A percentile compares a stretch with the other conserved stretches of the same genome.
These are phyloP conservation scores for Sebastes itinus DNA, from an alignment of 2,797 vertebrate species.

Conservation along the genomic window DNA sequence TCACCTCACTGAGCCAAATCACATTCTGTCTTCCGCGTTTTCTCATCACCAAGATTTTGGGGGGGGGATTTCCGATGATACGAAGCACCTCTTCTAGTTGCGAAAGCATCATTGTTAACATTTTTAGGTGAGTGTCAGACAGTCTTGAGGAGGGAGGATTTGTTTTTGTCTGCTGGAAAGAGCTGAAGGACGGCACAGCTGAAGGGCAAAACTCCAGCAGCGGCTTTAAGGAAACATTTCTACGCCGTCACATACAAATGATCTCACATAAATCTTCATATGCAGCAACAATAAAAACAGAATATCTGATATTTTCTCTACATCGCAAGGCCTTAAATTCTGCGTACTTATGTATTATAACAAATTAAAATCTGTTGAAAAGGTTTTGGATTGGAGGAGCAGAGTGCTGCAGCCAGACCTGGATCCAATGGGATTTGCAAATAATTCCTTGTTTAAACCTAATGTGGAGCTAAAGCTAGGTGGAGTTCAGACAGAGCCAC, in stretches of 20 bases:
- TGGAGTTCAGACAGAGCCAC: slow-evolving; percentile 10
- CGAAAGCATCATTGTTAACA: slow-evolving; percentile 17
- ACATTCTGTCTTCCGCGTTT: neutral
- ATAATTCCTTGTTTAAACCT: slow-evolving; percentile 49
- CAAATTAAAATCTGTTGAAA: neutral
- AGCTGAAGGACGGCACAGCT: slow-evolving; percentile 13
- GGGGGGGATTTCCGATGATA: neutral
- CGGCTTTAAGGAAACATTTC: neutral
- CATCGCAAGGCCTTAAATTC: neutral
- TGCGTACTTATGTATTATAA: neutral
- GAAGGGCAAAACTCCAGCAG: slow-evolving; percentile 2
- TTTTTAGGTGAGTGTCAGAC: slow-evolving; percentile 17
- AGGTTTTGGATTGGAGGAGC: neutral
- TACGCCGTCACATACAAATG: neutral
- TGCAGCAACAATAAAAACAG: neutral
- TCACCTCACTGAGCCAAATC: neutral
- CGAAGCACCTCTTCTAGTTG: neutral
- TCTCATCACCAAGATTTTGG: neutral
- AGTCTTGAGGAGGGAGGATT: slow-evolving; percentile 22
- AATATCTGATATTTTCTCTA: neutral
- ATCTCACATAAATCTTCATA: neutral
- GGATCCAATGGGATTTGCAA: slow-evolving; percentile 30
- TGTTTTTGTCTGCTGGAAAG: slow-evolving; percentile 44
- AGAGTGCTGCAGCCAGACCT: neutral
- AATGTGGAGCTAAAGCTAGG: slow-evolving; percentile 32